Base-by-base conservation (phyloP, 2,888 invertebrate species). In the Rhamnusium bicolor region DNA sequence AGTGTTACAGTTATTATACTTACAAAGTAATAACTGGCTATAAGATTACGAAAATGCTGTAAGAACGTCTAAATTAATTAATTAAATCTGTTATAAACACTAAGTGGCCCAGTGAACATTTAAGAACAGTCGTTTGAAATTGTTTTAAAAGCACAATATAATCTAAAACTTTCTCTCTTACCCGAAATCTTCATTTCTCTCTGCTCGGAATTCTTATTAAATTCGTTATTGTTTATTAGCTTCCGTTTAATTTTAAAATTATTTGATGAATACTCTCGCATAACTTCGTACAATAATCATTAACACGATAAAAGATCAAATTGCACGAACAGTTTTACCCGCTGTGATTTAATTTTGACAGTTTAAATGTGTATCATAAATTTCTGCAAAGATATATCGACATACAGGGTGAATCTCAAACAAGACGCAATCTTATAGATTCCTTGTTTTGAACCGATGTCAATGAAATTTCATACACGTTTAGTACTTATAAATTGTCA, bases 1-100 rank as follows among this genome's bases (percentile, higher is more conserved):
- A 86, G 86, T 86, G 85, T 86, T 85, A 86, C 86, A 86, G 86
- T 87, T 87, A 87, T 87, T 86, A 87, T 87, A 86, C 87, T 86
- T 86, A 87, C 86, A 87, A 87, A 87, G 87, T 86, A 87, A 87
- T 86, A 87, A 86, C 86, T 85, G 87, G 85, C 85, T 86, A 84
- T 85, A 86, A 86, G 86, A 86, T 86, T 86, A 86, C 84, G 85
- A 86, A 87, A 87, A 87, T 84, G 85, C 84, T 85, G 84, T 83
- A 83, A 84, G 86, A 84, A 84, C 85, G 85, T 83, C 86, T 84
- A 86, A 88, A 88, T 88, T 88, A 88, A 88, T 88, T 88, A 87
- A 88, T 88, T 88, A 88, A 87, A 87, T 87, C 87, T 86, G 86
- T 85, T 86, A 86, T 87, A 88, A 87, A 88, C 87, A 86, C 84